A percentile compares a stretch with the other conserved stretches of the same genome.
Conservation (phyloP, 53 echinoderm and acorn worm genomes). For the Pentamera pediparva region DNA sequence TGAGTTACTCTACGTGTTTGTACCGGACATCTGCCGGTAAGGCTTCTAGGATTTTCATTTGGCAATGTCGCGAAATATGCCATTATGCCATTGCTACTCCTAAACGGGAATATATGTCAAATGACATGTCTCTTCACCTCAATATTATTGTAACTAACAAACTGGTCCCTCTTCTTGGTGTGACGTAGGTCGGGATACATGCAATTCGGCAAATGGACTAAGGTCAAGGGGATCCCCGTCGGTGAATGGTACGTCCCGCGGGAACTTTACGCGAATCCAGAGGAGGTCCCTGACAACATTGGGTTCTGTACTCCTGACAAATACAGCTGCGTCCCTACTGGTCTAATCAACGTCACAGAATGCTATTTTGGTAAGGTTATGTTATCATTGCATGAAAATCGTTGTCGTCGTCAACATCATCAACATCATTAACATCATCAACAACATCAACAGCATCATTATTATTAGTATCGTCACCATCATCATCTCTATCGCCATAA, state of each 20-base stretch:
- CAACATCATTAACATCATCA: too few species aligned
- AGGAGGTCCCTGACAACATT: constrained; percentile 55
- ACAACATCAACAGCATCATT: too few species aligned
- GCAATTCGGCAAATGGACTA: constrained; percentile 36
- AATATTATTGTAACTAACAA: not conserved
- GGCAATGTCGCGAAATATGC: not conserved
- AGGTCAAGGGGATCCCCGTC: constrained; percentile 43
- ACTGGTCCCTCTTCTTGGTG: not conserved
- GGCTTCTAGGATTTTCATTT: not conserved
- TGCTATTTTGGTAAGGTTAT: constrained; percentile 23
- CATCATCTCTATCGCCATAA: too few species aligned
- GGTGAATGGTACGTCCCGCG: constrained; percentile 42
- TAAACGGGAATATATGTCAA: too few species aligned
- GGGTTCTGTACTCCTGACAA: constrained; percentile 66
- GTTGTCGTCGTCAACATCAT: too few species aligned
- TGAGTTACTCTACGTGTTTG: constrained; percentile 58
- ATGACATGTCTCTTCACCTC: not conserved
- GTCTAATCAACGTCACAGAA: constrained; percentile 48
- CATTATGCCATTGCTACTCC: not conserved
- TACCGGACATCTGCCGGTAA: constrained; percentile 70
- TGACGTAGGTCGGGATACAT: constrained; percentile 46
- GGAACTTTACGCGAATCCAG: constrained; percentile 44
- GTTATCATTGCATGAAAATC: too few species aligned
- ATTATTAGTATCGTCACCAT: too few species aligned
- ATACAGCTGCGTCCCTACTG: constrained; percentile 50